Conservation (phyloP, 2,113 vertebrate genomes). For the Dunckerocampus dactyliophorus region DNA sequence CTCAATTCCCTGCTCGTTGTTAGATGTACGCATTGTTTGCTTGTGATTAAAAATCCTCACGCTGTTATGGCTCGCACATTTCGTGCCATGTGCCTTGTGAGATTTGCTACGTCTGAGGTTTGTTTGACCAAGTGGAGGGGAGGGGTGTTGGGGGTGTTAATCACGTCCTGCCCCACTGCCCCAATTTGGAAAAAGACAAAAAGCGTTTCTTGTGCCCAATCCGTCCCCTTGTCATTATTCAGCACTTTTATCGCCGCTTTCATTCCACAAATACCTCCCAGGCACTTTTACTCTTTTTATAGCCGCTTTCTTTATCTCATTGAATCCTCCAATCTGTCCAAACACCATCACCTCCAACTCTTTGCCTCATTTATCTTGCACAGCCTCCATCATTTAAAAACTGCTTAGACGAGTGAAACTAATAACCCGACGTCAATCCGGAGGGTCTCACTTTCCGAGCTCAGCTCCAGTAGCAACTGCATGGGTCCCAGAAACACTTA, state of each 20-base stretch:
- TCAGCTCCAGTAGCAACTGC: conserved; percentile 39
- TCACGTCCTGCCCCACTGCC: conserved; percentile 54
- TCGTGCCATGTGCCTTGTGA: neutral
- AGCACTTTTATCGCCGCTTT: conserved; percentile 1
- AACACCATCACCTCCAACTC: conserved; percentile 1
- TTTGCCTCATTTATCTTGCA: neutral
- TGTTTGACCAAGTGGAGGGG: conserved; percentile 1
- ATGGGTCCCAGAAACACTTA: conserved; percentile 45
- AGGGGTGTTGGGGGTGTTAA: conserved; percentile 23
- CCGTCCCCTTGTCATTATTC: conserved; percentile 21
- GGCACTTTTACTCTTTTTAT: neutral
- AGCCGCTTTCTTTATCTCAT: conserved; percentile 1
- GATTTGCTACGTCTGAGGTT: conserved; percentile 6
- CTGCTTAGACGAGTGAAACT: conserved; percentile 15
- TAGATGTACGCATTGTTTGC: neutral
- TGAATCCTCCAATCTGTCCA: neutral
- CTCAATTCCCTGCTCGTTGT: neutral
- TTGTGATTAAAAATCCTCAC: neutral
- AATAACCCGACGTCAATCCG: conserved; percentile 14
- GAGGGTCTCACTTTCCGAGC: conserved; percentile 26
- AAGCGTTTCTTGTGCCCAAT: conserved; percentile 25
- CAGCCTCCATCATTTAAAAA: conserved; percentile 21
- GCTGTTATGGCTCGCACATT: conserved; percentile 1
- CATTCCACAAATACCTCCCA: conserved; percentile 5
- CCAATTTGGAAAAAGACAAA: conserved; percentile 33